Conservation (phyloP, 2,888 invertebrate genomes). For the Exephanes ischioxanthus region DNA sequence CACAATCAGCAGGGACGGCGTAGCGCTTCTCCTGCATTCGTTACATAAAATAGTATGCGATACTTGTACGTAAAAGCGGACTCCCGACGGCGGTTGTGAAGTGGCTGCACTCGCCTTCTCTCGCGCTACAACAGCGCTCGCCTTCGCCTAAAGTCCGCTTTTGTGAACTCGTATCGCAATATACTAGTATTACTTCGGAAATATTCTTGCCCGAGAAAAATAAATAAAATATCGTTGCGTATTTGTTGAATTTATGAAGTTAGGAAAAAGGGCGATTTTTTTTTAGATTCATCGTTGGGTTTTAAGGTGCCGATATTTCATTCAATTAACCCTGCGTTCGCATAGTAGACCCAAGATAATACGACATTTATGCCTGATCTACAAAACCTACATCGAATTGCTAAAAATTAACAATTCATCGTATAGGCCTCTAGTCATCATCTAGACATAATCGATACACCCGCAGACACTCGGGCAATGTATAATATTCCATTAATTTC, state of each 20-base stretch:
- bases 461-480: constrained; percentile 25
- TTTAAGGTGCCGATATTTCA: constrained; percentile 41
- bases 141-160: too few species aligned
- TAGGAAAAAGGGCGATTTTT: background rate
- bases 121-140: too few species aligned
- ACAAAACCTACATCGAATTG: constrained; percentile 52
- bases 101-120: too few species aligned
- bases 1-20: too few species aligned
- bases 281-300: constrained; percentile 22
- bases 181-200: background rate
- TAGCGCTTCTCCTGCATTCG: too few species aligned
- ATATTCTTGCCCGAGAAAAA: constrained; percentile 54
- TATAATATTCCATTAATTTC: constrained; percentile 40
- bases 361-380: constrained; percentile 13
- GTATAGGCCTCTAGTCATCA: constrained; percentile 47
- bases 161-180: too few species aligned
- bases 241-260: constrained; percentile 56
- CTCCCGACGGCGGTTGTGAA: too few species aligned
- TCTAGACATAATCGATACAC: constrained; percentile 10
- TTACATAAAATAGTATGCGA: too few species aligned
- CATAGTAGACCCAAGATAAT: background rate
- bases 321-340: constrained; percentile 26
- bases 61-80: too few species aligned
- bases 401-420: constrained; percentile 48
- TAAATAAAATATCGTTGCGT: constrained; percentile 38